Conservation (phyloP, 2,113 vertebrate genomes). For the Gymnogyps californianus region DNA sequence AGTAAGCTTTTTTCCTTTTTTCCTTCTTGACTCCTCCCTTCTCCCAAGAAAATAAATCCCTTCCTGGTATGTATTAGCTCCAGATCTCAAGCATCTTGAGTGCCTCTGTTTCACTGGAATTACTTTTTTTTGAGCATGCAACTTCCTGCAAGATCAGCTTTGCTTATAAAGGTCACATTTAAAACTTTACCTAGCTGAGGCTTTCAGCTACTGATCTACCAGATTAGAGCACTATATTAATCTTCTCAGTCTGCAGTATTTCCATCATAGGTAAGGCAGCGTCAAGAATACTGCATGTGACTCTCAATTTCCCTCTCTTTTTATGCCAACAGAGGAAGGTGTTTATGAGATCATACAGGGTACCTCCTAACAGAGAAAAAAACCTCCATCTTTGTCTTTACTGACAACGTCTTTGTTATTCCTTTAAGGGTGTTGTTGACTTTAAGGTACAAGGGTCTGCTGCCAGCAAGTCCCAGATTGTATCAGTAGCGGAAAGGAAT, state of each 20-base stretch:
- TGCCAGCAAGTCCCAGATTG: not conserved
- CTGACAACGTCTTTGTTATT: not conserved
- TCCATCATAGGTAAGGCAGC: not conserved
- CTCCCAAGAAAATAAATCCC: slow-evolving; percentile 51
- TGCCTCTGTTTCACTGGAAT: slow-evolving; percentile 36
- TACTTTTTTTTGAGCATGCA: slow-evolving; percentile 7
- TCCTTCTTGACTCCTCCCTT: slow-evolving; percentile 6
- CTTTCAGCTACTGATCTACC: slow-evolving; percentile 1
- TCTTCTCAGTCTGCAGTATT: not conserved
- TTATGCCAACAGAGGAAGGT: not conserved
- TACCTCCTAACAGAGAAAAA: not conserved
- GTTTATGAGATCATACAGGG: not conserved
- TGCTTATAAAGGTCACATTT: slow-evolving; percentile 41
- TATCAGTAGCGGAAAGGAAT: not conserved
- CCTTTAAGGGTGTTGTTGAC: not conserved
- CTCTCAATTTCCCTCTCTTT: not conserved
- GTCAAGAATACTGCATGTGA: not conserved
- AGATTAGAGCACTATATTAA: not conserved
- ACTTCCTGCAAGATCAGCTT: slow-evolving; percentile 51
- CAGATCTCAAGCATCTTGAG: slow-evolving; percentile 47
- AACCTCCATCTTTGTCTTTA: not conserved
- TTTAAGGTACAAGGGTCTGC: slow-evolving; percentile 6
- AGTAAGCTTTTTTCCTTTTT: slow-evolving; percentile 6
- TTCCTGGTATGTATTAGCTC: slow-evolving; percentile 60
- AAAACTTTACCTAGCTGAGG: not conserved